Evolutionary conservation across 2,113 vertebrate genomes (phyloP).

Genomic region (Meles meles): DNA sequence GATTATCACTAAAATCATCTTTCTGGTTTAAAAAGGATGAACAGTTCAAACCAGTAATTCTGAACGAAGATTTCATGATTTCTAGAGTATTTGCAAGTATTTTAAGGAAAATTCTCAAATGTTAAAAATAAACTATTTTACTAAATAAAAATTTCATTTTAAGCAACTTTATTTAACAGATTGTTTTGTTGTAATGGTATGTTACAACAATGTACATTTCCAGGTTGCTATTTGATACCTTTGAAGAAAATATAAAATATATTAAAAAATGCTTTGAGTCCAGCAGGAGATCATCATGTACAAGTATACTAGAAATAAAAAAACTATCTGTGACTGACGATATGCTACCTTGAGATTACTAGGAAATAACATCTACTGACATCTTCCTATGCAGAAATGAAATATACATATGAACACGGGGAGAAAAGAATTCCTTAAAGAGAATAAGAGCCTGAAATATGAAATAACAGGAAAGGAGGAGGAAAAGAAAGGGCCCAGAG

Average conservation of each 20-base stretch:
- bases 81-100: background rate
- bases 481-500: slow-evolving; percentile 37
- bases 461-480: slow-evolving; percentile 48
- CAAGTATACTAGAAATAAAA: slow-evolving; percentile 34
- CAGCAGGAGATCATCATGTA: slow-evolving; percentile 39
- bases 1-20: slow-evolving; percentile 46
- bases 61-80: slow-evolving; percentile 22
- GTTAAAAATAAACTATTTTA: slow-evolving; percentile 44
- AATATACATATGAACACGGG: slow-evolving; percentile 38
- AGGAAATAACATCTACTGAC: slow-evolving; percentile 41
- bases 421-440: slow-evolving; percentile 46
- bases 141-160: slow-evolving; percentile 7
- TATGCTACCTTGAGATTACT: slow-evolving; percentile 39
- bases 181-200: slow-evolving; percentile 9
- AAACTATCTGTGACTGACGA: slow-evolving; percentile 28
- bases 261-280: slow-evolving; percentile 21
- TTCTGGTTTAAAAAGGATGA: slow-evolving; percentile 38
- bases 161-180: slow-evolving; percentile 6
- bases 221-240: slow-evolving; percentile 20
- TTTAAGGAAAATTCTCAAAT: slow-evolving; percentile 48
- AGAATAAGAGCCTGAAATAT: slow-evolving; percentile 54
- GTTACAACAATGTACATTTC: slow-evolving; percentile 23
- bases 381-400: slow-evolving; percentile 46
- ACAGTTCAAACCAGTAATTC: slow-evolving; percentile 29
- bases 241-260: slow-evolving; percentile 17